Base-by-base conservation (phyloP, 1,140 invertebrate genomes). In the Tyrophagus putrescentiae region DNA sequence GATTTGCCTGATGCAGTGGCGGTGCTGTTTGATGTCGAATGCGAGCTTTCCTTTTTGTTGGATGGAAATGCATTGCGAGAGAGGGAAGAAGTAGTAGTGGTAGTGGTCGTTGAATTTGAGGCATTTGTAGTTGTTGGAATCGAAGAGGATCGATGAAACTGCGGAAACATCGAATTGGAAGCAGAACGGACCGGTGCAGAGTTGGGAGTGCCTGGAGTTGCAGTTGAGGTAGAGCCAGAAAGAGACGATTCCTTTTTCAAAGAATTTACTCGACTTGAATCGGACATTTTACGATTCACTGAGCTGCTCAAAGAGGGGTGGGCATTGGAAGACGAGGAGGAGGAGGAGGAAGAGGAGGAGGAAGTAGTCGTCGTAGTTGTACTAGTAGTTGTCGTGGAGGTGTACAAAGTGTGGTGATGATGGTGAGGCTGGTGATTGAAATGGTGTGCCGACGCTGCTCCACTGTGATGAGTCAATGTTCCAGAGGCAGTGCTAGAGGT, bases 201-300 rank as follows among this genome's bases (percentile, higher is more conserved):
- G 11, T 33, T n/a, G 1, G 61, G 61, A 9, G 61, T 58, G 16
- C 4, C 39, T 25, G 61, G 61, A 6, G 62, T 52, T 13, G 41
- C n/a, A 25, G 39, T n/a, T 32, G 61, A 62, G 16, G 41, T 48
- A 29, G 61, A 57, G 7, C 53, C 58, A 9, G 6, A 31, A 18
- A 54, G 13, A 11, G 13, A 25, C 18, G 58, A 41, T 33, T 62
- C 45, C 21, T 54, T 63, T 16, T 60, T 52, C n/a, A 31, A n/a
- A 18, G 29, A 48, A 11, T n/a, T n/a, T 6, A 61, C 11, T 53
- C 59, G 62, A 2, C 11, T 28, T 28, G 62, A 52, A 18, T 63
- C 62, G 2, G 62, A 63, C 7, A 60, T 28, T 41, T 63, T 63
- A 2, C 61, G 36, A 6, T 36, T 21, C 23, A 58, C 33, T 32